Evolutionary conservation across 1,140 invertebrate species (phyloP).

Genomic region (Solenopsis fugax): DNA sequence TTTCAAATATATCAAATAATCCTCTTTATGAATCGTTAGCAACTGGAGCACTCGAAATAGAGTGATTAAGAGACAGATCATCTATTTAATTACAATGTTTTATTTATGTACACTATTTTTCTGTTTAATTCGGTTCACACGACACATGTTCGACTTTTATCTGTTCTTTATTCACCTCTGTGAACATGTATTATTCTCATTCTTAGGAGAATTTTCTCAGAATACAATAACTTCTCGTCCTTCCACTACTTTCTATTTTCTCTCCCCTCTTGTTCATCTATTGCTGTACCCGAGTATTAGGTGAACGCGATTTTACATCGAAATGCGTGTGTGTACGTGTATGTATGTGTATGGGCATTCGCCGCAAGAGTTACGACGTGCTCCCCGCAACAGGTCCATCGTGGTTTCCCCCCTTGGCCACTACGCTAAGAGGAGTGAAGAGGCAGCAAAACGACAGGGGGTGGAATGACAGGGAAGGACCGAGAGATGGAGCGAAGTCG

Average conservation of each 20-base stretch:
- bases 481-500: conserved; percentile 46
- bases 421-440: conserved; percentile 72
- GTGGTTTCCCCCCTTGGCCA: conserved; percentile 76
- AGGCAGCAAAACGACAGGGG: conserved; percentile 63
- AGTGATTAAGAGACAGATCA: neutral
- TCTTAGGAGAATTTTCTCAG: conserved; percentile 10
- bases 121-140: neutral
- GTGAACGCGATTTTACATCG: conserved; percentile 60
- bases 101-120: neutral
- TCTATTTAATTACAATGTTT: neutral
- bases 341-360: conserved; percentile 55
- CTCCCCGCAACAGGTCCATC: conserved; percentile 81
- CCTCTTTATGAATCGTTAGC: neutral
- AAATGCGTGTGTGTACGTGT: conserved; percentile 9
- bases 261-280: neutral
- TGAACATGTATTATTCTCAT: neutral
- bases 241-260: neutral
- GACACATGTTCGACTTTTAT: neutral
- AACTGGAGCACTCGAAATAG: neutral
- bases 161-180: neutral
- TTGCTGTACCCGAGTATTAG: conserved; percentile 43
- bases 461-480: conserved; percentile 44
- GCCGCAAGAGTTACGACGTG: conserved; percentile 77
- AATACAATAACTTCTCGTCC: conserved; percentile 8
- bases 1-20: conserved; percentile 8